A percentile compares a stretch with the other conserved stretches of the same genome.
phyloP scores from a whole-genome alignment of 2,113 vertebrate species.

The Carassius auratus region DNA sequence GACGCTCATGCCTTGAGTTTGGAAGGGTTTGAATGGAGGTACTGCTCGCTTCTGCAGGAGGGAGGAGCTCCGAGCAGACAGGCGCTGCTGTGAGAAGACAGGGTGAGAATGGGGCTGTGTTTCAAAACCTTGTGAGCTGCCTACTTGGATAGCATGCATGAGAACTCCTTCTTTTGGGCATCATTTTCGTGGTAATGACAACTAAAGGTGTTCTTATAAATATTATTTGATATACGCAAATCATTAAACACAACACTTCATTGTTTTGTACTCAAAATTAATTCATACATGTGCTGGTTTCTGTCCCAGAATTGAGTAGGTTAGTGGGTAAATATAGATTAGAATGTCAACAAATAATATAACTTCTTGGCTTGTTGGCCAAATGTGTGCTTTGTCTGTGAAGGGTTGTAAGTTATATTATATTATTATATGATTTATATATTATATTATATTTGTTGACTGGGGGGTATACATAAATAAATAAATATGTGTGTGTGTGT shows the following conservation, averaged over 20 bases:
- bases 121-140: not conserved
- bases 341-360: too few species aligned
- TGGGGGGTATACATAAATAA: too few species aligned
- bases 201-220: not conserved
- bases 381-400: too few species aligned
- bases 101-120: slow-evolving; percentile 42
- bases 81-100: slow-evolving; percentile 63
- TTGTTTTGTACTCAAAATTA: not conserved
- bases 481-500: too few species aligned
- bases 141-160: not conserved
- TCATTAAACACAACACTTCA: not conserved
- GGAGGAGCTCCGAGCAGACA: slow-evolving; percentile 68
- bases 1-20: slow-evolving; percentile 72
- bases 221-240: not conserved
- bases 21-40: slow-evolving; percentile 77
- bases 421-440: too few species aligned
- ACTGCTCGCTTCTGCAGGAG: slow-evolving; percentile 75
- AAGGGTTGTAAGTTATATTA: too few species aligned
- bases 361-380: too few species aligned
- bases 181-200: not conserved
- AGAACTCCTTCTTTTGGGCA: not conserved
- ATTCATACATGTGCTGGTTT: not conserved
- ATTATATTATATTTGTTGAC: too few species aligned
- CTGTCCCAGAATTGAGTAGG: not conserved
- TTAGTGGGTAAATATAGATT: too few species aligned